phyloP scores from a whole-genome alignment of 2,888 invertebrate species.

The Portevinia maculata region DNA sequence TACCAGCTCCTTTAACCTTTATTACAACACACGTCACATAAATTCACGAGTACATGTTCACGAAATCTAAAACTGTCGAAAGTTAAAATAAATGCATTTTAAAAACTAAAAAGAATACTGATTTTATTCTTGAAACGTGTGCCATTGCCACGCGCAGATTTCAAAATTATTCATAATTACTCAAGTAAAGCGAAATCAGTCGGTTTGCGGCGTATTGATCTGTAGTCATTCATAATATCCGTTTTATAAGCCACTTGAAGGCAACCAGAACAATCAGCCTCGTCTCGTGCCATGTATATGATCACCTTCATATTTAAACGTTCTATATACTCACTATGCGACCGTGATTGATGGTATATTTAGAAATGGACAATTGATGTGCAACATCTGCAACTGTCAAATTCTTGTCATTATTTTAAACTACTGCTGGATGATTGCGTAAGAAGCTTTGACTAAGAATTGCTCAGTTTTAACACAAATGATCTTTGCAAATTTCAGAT shows the following conservation, averaged over 20 bases:
- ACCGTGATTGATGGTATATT: constrained; percentile 65
- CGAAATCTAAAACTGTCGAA: constrained; percentile 7
- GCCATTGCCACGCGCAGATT: constrained; percentile 3
- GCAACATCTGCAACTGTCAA: constrained; percentile 64
- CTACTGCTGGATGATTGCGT: constrained; percentile 17
- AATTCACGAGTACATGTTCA: neutral
- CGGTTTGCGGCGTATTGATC: too few relatives aligned
- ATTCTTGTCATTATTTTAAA: constrained; percentile 37
- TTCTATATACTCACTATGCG: constrained; percentile 13
- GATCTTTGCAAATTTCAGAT: neutral
- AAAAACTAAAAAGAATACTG: constrained; percentile 1
- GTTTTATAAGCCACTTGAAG: constrained; percentile 25
- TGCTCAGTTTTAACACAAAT: neutral
- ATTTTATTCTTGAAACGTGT: constrained; percentile 4
- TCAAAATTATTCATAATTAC: constrained; percentile 4
- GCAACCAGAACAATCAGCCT: constrained; percentile 27
- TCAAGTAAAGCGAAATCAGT: constrained; percentile 4
- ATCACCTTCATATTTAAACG: constrained; percentile 10
- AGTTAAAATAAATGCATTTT: constrained; percentile 25
- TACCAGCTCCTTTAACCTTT: constrained; percentile 21
- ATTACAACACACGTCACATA: constrained; percentile 9
- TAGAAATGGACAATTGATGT: constrained; percentile 50
- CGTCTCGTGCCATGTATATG: neutral
- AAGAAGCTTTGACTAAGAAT: neutral
- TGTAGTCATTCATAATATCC: constrained; percentile 7